Conservation (phyloP, 2,113 vertebrate genomes). For the Pelmatolapia mariae region DNA sequence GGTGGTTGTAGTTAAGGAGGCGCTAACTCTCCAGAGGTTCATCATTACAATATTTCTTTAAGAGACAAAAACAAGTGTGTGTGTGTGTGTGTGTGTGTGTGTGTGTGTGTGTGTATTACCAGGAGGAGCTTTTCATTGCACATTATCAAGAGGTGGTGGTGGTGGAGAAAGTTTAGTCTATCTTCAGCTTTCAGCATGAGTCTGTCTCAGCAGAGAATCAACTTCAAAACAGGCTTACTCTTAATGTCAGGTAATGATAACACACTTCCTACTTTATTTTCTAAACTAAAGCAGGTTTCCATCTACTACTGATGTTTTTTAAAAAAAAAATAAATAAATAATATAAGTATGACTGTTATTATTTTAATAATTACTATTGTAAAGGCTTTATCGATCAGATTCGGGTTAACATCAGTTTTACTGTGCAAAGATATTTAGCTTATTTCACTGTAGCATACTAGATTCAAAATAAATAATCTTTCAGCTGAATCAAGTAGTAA, state of each 20-base stretch:
- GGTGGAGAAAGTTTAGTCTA: not conserved
- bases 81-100: not conserved
- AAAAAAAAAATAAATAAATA: too few species aligned
- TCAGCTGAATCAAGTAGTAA: too few species aligned
- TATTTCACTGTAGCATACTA: too few species aligned
- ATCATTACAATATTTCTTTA: not conserved
- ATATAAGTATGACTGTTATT: not conserved
- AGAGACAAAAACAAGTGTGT: not conserved
- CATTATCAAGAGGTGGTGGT: accelerated
- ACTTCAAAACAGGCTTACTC: slow-evolving; percentile 24
- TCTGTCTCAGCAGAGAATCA: not conserved
- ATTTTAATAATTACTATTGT: not conserved
- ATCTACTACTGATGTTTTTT: too few species aligned
- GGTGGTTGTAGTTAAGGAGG: not conserved
- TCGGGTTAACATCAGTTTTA: not conserved
- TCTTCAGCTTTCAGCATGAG: slow-evolving; percentile 45
- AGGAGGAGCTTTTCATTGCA: not conserved
- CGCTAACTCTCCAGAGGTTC: not conserved
- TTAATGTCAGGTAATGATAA: slow-evolving; percentile 61
- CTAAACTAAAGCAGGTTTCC: not conserved
- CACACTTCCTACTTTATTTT: not conserved
- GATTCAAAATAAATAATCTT: too few species aligned
- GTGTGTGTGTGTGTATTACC: not conserved
- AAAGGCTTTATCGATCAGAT: not conserved
- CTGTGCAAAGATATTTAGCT: not conserved